A percentile compares a stretch with the other conserved stretches of the same genome.
Evolutionary conservation across 2,888 invertebrate genomes (phyloP).

Genomic region (Ophion costatus): DNA sequence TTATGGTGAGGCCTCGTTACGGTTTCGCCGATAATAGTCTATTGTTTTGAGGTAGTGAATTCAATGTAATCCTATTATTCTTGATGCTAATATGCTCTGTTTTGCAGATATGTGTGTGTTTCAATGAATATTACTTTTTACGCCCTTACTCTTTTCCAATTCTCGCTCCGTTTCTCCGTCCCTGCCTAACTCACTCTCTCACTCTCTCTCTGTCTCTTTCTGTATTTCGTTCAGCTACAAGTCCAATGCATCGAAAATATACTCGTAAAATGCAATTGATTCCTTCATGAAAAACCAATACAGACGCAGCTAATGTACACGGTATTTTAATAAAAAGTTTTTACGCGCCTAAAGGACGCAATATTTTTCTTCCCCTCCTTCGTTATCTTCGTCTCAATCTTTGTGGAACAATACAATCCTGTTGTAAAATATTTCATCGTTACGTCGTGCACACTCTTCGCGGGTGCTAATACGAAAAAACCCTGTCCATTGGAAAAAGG

Average conservation of each 20-base stretch:
- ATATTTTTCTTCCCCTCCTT: slow-evolving; percentile 40
- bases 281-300: slow-evolving; percentile 61
- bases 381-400: slow-evolving; percentile 42
- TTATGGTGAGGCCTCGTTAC: slow-evolving; percentile 55
- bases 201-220: slow-evolving; percentile 46
- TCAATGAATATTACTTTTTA: slow-evolving; percentile 70
- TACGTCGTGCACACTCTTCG: slow-evolving; percentile 37
- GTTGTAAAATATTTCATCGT: slow-evolving; percentile 64
- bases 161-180: slow-evolving; percentile 35
- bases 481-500: slow-evolving; percentile 75
- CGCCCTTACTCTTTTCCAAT: slow-evolving; percentile 39
- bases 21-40: slow-evolving; percentile 61
- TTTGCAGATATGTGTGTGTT: slow-evolving; percentile 67
- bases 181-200: slow-evolving; percentile 37
- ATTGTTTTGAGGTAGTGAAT: slow-evolving; percentile 80
- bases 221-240: slow-evolving; percentile 73
- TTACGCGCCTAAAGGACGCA: slow-evolving; percentile 65
- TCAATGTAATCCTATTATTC: slow-evolving; percentile 80
- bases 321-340: slow-evolving; percentile 63
- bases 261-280: slow-evolving; percentile 63
- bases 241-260: slow-evolving; percentile 75
- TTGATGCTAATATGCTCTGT: slow-evolving; percentile 79
- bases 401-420: slow-evolving; percentile 67
- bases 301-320: slow-evolving; percentile 66
- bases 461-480: slow-evolving; percentile 56